These are phyloP conservation scores for Nomada flava DNA, from an alignment of 2,888 invertebrate species.

Conservation along the genomic window DNA sequence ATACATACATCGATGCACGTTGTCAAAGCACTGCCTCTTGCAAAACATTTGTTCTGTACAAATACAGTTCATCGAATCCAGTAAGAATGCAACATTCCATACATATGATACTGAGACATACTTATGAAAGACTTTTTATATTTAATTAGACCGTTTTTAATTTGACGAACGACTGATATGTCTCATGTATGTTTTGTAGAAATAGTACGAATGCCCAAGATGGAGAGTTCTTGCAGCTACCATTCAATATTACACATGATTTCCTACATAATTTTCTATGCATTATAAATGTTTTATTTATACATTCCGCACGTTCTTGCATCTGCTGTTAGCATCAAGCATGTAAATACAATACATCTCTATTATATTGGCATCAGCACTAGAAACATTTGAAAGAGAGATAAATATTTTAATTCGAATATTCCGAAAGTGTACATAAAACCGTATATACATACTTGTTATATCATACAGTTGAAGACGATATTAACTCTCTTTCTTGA, in stretches of 20 bases:
- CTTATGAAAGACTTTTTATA: constrained; percentile 41
- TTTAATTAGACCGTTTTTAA: constrained; percentile 62
- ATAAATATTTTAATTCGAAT: constrained; percentile 34
- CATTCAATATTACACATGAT: constrained; percentile 34
- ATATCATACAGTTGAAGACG: constrained; percentile 26
- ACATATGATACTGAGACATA: constrained; percentile 48
- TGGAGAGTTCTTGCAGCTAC: constrained; percentile 28
- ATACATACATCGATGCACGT: constrained; percentile 60
- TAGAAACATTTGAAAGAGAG: constrained; percentile 13
- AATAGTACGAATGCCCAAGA: constrained; percentile 41
- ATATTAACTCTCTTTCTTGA: constrained; percentile 26
- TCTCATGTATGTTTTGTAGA: constrained; percentile 49
- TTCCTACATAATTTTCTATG: constrained; percentile 31
- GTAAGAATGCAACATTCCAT: constrained; percentile 66
- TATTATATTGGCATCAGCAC: constrained; percentile 30
- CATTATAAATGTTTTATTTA: constrained; percentile 50
- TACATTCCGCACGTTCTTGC: constrained; percentile 60
- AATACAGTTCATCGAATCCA: constrained; percentile 55
- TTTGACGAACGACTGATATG: constrained; percentile 53
- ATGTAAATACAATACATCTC: constrained; percentile 44
- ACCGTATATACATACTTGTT: constrained; percentile 25
- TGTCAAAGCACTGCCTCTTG: constrained; percentile 75
- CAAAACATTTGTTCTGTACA: constrained; percentile 64
- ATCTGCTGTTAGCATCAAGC: constrained; percentile 35
- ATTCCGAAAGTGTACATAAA: constrained; percentile 31